Evolutionary conservation across 2,888 invertebrate genomes (phyloP).

Genomic region (Cancer borealis): DNA sequence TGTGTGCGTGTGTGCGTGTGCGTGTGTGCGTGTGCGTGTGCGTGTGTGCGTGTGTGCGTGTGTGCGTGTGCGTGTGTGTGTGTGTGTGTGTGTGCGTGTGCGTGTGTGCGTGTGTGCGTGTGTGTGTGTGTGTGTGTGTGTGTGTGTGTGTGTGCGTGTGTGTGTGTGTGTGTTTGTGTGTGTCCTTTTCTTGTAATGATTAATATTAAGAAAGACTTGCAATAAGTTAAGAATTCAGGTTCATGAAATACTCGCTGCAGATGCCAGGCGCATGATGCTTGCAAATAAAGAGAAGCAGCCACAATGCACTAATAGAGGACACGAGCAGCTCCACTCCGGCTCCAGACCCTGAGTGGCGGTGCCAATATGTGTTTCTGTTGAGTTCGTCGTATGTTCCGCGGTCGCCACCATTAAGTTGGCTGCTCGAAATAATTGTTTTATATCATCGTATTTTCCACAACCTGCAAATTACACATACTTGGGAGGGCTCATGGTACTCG

Average conservation of each 20-base stretch:
- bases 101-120: too few species aligned
- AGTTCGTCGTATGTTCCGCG: neutral
- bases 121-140: too few species aligned
- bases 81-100: too few species aligned
- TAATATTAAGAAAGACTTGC: too few species aligned
- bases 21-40: too few species aligned
- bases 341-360: neutral
- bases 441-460: neutral
- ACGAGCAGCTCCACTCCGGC: neutral
- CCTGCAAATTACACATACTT: slow-evolving; percentile 6
- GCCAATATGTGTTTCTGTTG: neutral
- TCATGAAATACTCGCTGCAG: neutral
- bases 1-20: too few species aligned
- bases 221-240: neutral
- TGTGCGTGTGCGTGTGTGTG: too few species aligned
- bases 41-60: too few species aligned
- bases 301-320: neutral
- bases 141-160: too few species aligned
- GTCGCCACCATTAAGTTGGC: neutral
- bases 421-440: slow-evolving; percentile 4
- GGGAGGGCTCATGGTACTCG: neutral
- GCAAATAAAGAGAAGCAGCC: neutral
- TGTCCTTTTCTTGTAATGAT: too few species aligned
- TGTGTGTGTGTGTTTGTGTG: too few species aligned
- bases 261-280: neutral